Evolutionary conservation across 1,140 invertebrate species (phyloP), one percentile per base, ranked within the genome.

Genomic region (Neodiprion virginianus): DNA sequence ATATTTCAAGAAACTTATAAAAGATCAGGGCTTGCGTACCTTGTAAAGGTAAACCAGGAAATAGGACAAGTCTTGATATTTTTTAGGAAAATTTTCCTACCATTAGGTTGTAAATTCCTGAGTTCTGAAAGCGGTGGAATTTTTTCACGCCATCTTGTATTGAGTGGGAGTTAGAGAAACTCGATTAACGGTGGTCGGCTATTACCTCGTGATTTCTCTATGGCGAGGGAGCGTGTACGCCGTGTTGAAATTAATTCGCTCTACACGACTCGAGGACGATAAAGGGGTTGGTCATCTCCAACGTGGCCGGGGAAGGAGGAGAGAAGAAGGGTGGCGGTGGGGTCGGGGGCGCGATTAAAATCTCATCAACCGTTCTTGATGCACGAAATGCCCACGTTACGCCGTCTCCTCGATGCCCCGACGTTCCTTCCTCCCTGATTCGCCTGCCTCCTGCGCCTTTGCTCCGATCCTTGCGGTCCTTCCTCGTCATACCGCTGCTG

Each of bases 331-430:
- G 28, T 40, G 77, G 77, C 69, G 28, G 67, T 77, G 53, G 76
- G 80, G 47, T 65, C 76, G 53, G 76, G 79, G 78, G 77, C 81
- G 79, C 79, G 84, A 85, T 85, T 85, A 85, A 84, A 85, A 83
- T 85, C 83, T 76, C 83, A 85, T 85, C 81, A 85, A 73, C 77
- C 69, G 77, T 79, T 78, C 74, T 81, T 79, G 77, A 73, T 78
- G 83, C 82, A 85, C 84, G 82, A 81, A 84, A 85, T 81, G 72
- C 75, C 79, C 80, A 77, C 83, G 83, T 85, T 85, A 81, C 78
- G 65, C 72, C 53, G 73, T 74, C 78, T 72, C 75, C 76, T 8
- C 61, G 65, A 23, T 67, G 50, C 61, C 71, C 12, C 53, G 72
- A 40, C 53, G 17, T n/a, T 47, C 14, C 12, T 21, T 23, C 17